Base-by-base conservation (phyloP, 2,888 invertebrate genomes). In the Isotomurus palustris region DNA sequence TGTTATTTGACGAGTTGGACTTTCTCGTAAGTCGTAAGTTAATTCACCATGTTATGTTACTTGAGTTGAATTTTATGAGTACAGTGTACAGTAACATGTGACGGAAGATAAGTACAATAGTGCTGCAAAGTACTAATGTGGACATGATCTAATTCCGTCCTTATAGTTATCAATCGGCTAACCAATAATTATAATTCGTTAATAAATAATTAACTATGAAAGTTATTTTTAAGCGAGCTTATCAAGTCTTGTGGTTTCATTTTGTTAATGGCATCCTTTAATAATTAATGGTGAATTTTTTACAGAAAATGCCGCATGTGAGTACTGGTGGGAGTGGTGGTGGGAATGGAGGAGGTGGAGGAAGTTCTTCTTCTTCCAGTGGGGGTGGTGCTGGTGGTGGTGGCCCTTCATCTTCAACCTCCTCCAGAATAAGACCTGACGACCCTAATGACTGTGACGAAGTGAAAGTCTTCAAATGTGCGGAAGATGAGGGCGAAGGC, bases 371-470 rank as follows among this genome's bases (percentile, higher is more conserved):
- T 14, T 6, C 59, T 53, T 57, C 54, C 55, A 61, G 62, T 58
- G 66, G 58, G 29, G 57, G 64, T 40, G 63, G 58, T 35, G 63
- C 62, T 53, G 64, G 61, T 21, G 55, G 56, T 48, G 58, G 62
- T 32, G 59, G 62, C 52, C 60, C 60, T 58, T 59, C 56, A 21
- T 59, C 59, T 51, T 58, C 65, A 41, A 40, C 58, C 17, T 62
- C 67, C 40, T 66, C 68, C 22, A 56, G 60, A 19, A 60, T 65
- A 41, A 64, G 66, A 55, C 58, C 67, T 54, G 70, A 70, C 47
- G 70, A 70, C 60, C 68, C 70, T 17, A 67, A 68, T 59, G 70
- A 68, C 63, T 64, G 66, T 50, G 70, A 70, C 55, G 70, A 70
- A 58, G 68, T 70, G 44, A 70, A 68, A 61, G 67, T 70, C 17